These are phyloP conservation scores for Diorhabda sublineata DNA, from an alignment of 1,140 invertebrate genomes.

Conservation along the genomic window DNA sequence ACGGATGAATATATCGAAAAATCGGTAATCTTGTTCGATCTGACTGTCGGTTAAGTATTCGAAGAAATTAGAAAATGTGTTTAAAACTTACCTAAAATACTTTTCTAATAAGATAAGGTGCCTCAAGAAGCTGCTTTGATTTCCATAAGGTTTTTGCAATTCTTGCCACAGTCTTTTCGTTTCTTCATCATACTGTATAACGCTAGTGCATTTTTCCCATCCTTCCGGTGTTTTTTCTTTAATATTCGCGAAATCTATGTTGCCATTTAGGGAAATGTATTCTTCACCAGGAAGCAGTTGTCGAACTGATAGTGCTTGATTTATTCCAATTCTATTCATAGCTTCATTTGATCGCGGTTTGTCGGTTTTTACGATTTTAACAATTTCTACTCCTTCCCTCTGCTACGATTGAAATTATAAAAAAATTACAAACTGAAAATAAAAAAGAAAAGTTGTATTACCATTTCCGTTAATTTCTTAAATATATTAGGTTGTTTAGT, in stretches of 20 bases:
- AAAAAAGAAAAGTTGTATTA: neutral
- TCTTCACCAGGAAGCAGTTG: constrained; percentile 75
- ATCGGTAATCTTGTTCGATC: too few relatives aligned
- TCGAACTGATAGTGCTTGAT: constrained; percentile 69
- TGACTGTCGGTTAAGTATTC: too few relatives aligned
- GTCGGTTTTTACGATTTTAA: constrained; percentile 35
- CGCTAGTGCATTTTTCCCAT: constrained; percentile 74
- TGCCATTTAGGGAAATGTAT: constrained; percentile 71
- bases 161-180: constrained; percentile 76
- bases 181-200: constrained; percentile 76
- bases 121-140: constrained; percentile 75
- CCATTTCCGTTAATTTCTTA: neutral
- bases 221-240: constrained; percentile 65
- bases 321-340: constrained; percentile 57
- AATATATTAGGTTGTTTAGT: neutral
- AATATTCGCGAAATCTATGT: constrained; percentile 64
- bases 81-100: constrained; percentile 54
- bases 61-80: too few relatives aligned
- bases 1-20: too few relatives aligned
- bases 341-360: constrained; percentile 36
- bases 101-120: constrained; percentile 78
- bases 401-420: constrained; percentile 11
- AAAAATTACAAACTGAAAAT: neutral
- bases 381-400: constrained; percentile 39
- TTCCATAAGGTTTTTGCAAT: constrained; percentile 77